phyloP scores from a whole-genome alignment of 1,140 invertebrate species.

The Oedothorax gibbosus region DNA sequence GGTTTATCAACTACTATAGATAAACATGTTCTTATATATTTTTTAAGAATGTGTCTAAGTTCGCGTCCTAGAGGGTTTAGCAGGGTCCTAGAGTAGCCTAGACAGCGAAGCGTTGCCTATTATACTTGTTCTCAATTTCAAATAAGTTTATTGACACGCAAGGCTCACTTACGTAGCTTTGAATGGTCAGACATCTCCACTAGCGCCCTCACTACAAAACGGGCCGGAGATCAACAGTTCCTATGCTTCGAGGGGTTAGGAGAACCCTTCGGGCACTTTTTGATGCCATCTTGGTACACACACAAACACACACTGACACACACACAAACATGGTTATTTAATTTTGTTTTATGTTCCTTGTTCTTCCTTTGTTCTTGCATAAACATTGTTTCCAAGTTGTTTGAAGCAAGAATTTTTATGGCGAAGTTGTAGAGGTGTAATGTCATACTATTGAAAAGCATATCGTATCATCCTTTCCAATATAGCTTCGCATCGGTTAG shows the following conservation, averaged over 20 bases:
- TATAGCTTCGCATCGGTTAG: too few relatives aligned
- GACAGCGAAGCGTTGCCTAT: conserved; percentile 42
- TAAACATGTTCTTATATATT: too few relatives aligned
- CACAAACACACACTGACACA: background rate
- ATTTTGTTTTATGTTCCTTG: background rate
- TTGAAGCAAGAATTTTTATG: too few relatives aligned
- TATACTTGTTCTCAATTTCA: conserved; percentile 38
- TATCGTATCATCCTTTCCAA: too few relatives aligned
- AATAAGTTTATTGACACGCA: conserved; percentile 43
- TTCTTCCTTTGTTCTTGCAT: too few relatives aligned
- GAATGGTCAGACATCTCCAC: conserved; percentile 22
- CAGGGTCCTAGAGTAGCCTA: background rate
- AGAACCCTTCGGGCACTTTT: conserved; percentile 34
- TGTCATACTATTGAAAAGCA: too few relatives aligned
- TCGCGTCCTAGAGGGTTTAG: too few relatives aligned
- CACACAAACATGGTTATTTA: background rate
- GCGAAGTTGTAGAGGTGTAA: too few relatives aligned
- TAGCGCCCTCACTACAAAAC: background rate
- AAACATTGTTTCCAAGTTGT: too few relatives aligned
- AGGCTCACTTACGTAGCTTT: conserved; percentile 14
- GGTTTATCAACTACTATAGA: too few relatives aligned
- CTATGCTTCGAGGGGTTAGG: conserved; percentile 40
- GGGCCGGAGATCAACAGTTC: conserved; percentile 52
- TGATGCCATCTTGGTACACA: conserved; percentile 45
- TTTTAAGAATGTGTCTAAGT: too few relatives aligned